Evolutionary conservation across 2,888 invertebrate species (phyloP).

Genomic region (Drosophila acutilabella): DNA sequence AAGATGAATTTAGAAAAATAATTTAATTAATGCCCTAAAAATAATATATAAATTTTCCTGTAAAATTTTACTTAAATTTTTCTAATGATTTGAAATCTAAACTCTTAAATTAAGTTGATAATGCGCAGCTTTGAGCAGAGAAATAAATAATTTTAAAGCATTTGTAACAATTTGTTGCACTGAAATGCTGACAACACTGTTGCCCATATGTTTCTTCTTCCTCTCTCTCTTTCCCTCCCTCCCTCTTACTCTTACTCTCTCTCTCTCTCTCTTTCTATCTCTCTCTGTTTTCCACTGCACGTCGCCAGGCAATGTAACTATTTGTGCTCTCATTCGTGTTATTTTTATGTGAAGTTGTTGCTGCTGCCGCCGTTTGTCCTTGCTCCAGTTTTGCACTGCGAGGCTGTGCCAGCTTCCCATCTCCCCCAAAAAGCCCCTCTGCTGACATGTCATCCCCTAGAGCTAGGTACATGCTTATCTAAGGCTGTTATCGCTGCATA

Average conservation of each 20-base stretch:
- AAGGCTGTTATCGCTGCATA: conserved; percentile 66
- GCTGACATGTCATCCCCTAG: neutral
- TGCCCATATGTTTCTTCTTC: conserved; percentile 33
- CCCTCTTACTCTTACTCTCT: neutral
- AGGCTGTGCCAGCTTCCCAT: conserved; percentile 36
- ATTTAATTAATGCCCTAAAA: too few species aligned
- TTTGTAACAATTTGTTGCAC: too few species aligned
- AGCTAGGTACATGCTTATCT: conserved; percentile 54
- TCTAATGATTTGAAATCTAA: too few species aligned
- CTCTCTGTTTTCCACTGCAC: conserved; percentile 20
- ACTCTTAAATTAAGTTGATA: too few species aligned
- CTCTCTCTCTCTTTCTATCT: conserved; percentile 2
- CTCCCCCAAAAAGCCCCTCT: neutral
- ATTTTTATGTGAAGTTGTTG: conserved; percentile 70
- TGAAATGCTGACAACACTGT: neutral
- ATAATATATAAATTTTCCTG: too few species aligned
- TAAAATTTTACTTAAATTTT: too few species aligned
- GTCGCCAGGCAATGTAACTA: conserved; percentile 34
- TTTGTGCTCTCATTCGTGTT: conserved; percentile 39
- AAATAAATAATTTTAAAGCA: too few species aligned
- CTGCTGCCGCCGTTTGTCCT: conserved; percentile 59
- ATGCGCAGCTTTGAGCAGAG: too few species aligned
- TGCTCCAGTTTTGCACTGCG: conserved; percentile 66
- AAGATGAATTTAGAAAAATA: too few species aligned
- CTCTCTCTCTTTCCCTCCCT: neutral